Conservation (phyloP, 2,797 vertebrate genomes). For the Bucorvus abyssinicus region DNA sequence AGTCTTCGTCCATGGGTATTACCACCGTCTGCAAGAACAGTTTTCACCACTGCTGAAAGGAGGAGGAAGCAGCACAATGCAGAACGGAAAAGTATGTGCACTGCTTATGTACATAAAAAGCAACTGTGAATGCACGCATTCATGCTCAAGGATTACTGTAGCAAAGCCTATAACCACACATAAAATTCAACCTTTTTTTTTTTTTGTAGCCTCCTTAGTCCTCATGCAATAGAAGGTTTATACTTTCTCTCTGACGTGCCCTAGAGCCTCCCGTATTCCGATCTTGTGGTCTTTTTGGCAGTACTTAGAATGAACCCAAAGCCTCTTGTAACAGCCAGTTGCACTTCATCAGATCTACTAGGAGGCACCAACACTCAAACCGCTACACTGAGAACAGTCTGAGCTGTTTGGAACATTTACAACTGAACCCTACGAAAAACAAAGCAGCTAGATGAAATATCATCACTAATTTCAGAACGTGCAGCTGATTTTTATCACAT, state of each 20-base stretch:
- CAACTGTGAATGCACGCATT: neutral
- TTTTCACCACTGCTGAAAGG: neutral
- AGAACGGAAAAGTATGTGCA: neutral
- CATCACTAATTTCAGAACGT: neutral
- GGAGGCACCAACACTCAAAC: neutral
- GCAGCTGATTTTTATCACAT: slow-evolving; percentile 36
- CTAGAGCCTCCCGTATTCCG: neutral
- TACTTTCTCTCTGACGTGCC: neutral
- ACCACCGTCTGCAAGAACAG: neutral
- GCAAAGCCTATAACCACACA: neutral
- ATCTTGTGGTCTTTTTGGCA: neutral
- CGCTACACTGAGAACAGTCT: neutral
- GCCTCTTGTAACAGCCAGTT: neutral
- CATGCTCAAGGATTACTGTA: neutral
- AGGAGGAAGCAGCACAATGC: neutral
- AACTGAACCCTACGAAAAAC: neutral
- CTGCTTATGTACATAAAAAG: neutral
- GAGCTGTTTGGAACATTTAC: neutral
- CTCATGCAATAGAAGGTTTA: neutral
- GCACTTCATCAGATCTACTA: neutral
- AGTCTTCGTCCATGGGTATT: neutral
- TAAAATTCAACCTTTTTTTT: neutral
- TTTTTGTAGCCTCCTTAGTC: neutral
- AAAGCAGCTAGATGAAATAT: neutral
- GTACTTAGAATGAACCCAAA: neutral